Evolutionary conservation across 2,888 invertebrate genomes (phyloP).

Genomic region (Tigriopus californicus): DNA sequence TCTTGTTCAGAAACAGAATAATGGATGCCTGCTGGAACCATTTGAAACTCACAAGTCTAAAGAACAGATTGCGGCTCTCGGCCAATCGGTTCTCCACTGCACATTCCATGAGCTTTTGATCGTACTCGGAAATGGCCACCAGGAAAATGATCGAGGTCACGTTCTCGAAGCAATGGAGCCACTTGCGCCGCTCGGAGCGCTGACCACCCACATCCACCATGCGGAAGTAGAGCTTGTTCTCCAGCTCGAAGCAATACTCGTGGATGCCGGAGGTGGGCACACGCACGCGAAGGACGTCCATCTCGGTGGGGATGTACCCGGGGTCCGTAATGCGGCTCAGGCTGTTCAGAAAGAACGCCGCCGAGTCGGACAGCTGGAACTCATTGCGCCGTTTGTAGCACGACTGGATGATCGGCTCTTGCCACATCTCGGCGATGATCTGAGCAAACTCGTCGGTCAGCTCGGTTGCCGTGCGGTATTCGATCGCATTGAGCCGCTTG

Average conservation of each 20-base stretch:
- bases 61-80: slow-evolving; percentile 99
- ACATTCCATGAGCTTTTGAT: slow-evolving; percentile 91
- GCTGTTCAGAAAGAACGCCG: slow-evolving; percentile 75
- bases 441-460: no score
- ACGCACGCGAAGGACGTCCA: slow-evolving; percentile 97
- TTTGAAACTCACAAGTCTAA: slow-evolving; percentile 99
- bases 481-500: slow-evolving; percentile 83
- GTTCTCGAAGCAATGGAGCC: slow-evolving; percentile 99
- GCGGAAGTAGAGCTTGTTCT: slow-evolving; percentile 46
- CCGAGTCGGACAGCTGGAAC: no score
- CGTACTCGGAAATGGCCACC: slow-evolving; percentile 98
- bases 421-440: no score
- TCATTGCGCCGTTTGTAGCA: slow-evolving; percentile 29
- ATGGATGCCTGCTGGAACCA: slow-evolving; percentile 99
- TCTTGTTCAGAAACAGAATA: slow-evolving; percentile 99
- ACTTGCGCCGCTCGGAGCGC: slow-evolving; percentile 98
- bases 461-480: slow-evolving; percentile 54
- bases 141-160: slow-evolving; percentile 99
- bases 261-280: slow-evolving; percentile 99
- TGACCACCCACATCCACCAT: slow-evolving; percentile 99
- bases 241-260: slow-evolving; percentile 99
- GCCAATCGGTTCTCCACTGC: slow-evolving; percentile 95
- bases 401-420: slow-evolving; percentile 26
- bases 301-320: slow-evolving; percentile 96
- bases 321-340: slow-evolving; percentile 90